Evolutionary conservation across 2,113 vertebrate species (phyloP), one percentile per base, ranked within the genome.

Genomic region (Ibidorhyncha struthersii): DNA sequence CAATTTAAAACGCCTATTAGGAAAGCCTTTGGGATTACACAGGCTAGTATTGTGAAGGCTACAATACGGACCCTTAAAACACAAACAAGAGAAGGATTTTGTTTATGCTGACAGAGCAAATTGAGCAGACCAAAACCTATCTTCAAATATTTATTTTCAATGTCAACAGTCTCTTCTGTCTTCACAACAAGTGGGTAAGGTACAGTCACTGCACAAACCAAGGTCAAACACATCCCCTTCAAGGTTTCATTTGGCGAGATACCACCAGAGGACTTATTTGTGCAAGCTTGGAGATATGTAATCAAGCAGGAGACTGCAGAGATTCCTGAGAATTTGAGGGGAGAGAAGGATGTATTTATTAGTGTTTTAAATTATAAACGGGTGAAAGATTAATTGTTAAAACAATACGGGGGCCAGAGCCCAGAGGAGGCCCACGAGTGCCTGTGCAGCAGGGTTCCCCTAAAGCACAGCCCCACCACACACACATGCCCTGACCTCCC

Each of bases 101-200:
- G 81, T 77, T 96, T 89, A 84, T 91, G 93, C 67, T 97, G 82
- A 96, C 88, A 77, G 50, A 32, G 77, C 94, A 96, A 96, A 96
- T 29, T 14, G 36, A 93, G 74, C 94, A 73, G 58, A 96, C 45
- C 63, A 93, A 97, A 96, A 95, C 47, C 62, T 89, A 73, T 81
- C 90, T 96, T 94, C 96, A 96, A 95, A 85, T 77, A 97, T 88
- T 95, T 97, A 83, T 91, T 96, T 97, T 96, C 87, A 96, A 95
- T 38, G 62, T 90, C 88, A 88, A 96, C 95, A 94, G 79, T 82
- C 88, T 69, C 92, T 73, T 91, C 86, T 78, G 81, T 92, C 92
- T 94, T 96, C 61, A 63, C 38, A 59, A 93, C 74, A 90, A 95
- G 87, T 16, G 71, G 65, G 86, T 91, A 96, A 93, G 56, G 84